These are phyloP conservation scores for Dasyurus viverrinus DNA, from an alignment of 2,113 vertebrate genomes.

Conservation along the genomic window DNA sequence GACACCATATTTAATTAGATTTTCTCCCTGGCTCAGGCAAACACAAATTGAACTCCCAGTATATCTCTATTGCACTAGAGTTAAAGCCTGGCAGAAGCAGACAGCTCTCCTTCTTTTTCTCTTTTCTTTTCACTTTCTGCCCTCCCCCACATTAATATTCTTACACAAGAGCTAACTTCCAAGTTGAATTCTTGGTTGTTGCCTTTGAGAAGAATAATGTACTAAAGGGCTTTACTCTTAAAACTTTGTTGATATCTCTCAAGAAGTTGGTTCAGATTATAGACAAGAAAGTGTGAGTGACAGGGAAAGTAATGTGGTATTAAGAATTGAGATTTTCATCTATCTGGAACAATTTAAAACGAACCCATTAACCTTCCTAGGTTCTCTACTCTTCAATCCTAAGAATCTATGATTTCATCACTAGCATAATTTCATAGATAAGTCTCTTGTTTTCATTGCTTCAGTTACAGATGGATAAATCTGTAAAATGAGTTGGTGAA, in stretches of 20 bases:
- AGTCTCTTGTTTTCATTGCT: not conserved
- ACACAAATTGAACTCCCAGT: slow-evolving; percentile 83
- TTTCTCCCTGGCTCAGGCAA: slow-evolving; percentile 83
- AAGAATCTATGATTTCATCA: not conserved
- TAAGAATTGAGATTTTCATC: not conserved
- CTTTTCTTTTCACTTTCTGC: not conserved
- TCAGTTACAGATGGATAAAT: not conserved
- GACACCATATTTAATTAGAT: slow-evolving; percentile 87
- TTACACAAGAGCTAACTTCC: not conserved
- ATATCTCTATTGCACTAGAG: slow-evolving; percentile 69
- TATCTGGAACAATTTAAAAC: not conserved
- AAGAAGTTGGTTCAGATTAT: not conserved
- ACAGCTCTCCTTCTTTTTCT: slow-evolving; percentile 53
- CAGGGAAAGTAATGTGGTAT: not conserved
- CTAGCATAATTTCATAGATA: not conserved
- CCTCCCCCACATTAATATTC: slow-evolving; percentile 61
- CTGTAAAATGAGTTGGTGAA: not conserved
- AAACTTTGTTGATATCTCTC: slow-evolving; percentile 8
- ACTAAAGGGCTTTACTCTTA: not conserved
- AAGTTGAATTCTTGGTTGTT: not conserved
- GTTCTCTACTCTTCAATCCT: not conserved
- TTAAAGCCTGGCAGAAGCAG: slow-evolving; percentile 59
- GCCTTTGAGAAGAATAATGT: not conserved
- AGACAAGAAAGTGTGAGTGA: not conserved
- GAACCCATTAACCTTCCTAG: not conserved